A percentile compares a stretch with the other conserved stretches of the same genome.
These are phyloP conservation scores for Eustalomyia histrio DNA, from an alignment of 2,888 invertebrate genomes.

Conservation along the genomic window DNA sequence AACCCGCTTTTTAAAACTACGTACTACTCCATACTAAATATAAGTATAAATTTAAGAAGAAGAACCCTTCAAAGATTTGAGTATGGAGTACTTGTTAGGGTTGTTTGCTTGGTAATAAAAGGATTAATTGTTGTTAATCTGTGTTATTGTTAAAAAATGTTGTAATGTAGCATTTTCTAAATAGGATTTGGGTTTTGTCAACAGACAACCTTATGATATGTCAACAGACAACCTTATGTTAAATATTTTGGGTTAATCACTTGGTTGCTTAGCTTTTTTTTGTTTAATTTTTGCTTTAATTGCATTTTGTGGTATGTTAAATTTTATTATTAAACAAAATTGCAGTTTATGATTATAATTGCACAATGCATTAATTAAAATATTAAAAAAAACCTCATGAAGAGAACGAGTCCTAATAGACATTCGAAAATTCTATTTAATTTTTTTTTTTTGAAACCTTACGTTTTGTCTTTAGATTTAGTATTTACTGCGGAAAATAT, in stretches of 20 bases:
- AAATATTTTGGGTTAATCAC: slow-evolving; percentile 34
- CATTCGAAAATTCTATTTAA: no score
- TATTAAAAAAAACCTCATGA: slow-evolving; percentile 5
- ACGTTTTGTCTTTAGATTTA: no score
- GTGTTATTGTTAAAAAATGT: neutral
- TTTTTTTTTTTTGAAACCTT: no score
- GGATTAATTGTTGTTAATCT: neutral
- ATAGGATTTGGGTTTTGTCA: neutral
- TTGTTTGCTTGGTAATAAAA: neutral
- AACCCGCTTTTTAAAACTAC: slow-evolving; percentile 47
- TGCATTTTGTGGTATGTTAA: slow-evolving; percentile 47
- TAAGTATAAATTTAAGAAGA: slow-evolving; percentile 1
- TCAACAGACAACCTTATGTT: neutral
- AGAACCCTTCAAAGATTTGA: slow-evolving; percentile 42
- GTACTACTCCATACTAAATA: neutral
- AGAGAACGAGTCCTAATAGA: slow-evolving; percentile 15
- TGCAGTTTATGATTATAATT: slow-evolving; percentile 47
- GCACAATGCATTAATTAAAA: slow-evolving; percentile 36
- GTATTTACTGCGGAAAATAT: no score
- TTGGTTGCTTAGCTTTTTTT: slow-evolving; percentile 3
- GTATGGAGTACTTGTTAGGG: slow-evolving; percentile 21
- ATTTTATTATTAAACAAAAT: slow-evolving; percentile 11
- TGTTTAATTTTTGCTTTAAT: slow-evolving; percentile 40
- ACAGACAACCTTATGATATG: neutral
- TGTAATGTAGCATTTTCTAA: neutral